Percentiles rank a stretch among this genome's conserved stretches.
Evolutionary conservation across 2,113 vertebrate species (phyloP).

Genomic region (Cyprinodon tularosa): DNA sequence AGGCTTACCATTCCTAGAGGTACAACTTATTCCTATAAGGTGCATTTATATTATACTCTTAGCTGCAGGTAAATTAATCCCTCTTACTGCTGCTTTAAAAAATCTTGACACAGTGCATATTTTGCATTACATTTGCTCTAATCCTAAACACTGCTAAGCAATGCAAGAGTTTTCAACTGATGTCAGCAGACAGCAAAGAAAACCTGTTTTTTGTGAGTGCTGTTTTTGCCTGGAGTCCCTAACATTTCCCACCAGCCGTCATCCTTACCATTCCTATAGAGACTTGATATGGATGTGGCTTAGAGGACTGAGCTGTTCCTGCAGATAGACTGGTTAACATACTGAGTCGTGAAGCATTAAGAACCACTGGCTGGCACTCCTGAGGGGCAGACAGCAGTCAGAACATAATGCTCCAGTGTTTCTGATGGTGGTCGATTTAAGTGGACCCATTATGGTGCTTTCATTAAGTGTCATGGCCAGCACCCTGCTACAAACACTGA

Average conservation of each 20-base stretch:
- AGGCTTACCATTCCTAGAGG: constrained; percentile 34
- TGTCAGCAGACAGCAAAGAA: constrained; percentile 30
- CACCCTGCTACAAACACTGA: constrained; percentile 25
- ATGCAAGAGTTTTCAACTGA: constrained; percentile 22
- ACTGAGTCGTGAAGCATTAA: constrained; percentile 31
- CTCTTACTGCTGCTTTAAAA: not conserved
- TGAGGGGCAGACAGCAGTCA: constrained; percentile 25
- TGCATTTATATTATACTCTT: constrained; percentile 3
- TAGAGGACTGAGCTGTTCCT: not conserved
- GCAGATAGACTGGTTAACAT: constrained; percentile 9
- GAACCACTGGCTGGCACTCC: constrained; percentile 39
- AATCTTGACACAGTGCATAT: constrained; percentile 16
- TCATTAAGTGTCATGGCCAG: constrained; percentile 18
- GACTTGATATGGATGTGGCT: constrained; percentile 12
- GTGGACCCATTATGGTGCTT: constrained; percentile 45
- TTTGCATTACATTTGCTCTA: constrained; percentile 29
- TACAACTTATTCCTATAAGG: constrained; percentile 4
- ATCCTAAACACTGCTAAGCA: constrained; percentile 16
- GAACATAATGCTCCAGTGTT: constrained; percentile 40
- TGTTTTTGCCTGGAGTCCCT: not conserved
- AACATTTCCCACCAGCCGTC: constrained; percentile 33
- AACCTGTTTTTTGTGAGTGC: constrained; percentile 1
- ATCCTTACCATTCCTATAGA: constrained; percentile 19
- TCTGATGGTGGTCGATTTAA: constrained; percentile 39
- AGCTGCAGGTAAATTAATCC: constrained; percentile 45